Evolutionary conservation across 2,888 invertebrate species (phyloP).

Genomic region (Polymixis lichenea): DNA sequence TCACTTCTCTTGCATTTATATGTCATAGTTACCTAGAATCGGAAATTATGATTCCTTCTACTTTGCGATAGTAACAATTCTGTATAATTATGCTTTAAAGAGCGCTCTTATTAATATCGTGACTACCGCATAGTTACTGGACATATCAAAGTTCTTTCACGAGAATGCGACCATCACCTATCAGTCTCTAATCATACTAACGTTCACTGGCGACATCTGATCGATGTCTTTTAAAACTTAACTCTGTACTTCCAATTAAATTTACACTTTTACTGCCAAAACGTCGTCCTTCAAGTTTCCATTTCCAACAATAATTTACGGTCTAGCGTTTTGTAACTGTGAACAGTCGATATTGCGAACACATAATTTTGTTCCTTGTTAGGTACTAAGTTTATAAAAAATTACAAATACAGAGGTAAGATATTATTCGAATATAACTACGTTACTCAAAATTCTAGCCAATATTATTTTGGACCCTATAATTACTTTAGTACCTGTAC

Average conservation of each 20-base stretch:
- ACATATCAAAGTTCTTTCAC: slow-evolving; percentile 46
- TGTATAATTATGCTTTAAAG: neutral
- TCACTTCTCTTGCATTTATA: slow-evolving; percentile 27
- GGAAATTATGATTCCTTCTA: slow-evolving; percentile 33
- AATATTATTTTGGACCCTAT: slow-evolving; percentile 84
- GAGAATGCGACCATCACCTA: slow-evolving; percentile 60
- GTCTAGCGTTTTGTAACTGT: slow-evolving; percentile 6
- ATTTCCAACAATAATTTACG: neutral
- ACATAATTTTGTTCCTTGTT: slow-evolving; percentile 10
- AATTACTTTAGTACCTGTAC: slow-evolving; percentile 79
- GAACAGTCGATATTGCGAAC: slow-evolving; percentile 5
- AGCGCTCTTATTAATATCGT: slow-evolving; percentile 13
- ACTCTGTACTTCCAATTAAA: slow-evolving; percentile 65
- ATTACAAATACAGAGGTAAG: slow-evolving; percentile 65
- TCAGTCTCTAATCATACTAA: slow-evolving; percentile 65
- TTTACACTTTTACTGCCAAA: slow-evolving; percentile 19
- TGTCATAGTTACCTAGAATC: slow-evolving; percentile 56
- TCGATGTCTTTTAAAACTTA: slow-evolving; percentile 50
- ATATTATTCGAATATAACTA: slow-evolving; percentile 64
- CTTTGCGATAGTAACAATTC: slow-evolving; percentile 50
- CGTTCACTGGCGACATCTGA: slow-evolving; percentile 53
- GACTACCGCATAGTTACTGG: slow-evolving; percentile 42
- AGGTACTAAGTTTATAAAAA: slow-evolving; percentile 41
- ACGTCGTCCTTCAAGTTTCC: neutral
- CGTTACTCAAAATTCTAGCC: slow-evolving; percentile 78